phyloP scores from a whole-genome alignment of 2,113 vertebrate species.

The Rhineura floridana region DNA sequence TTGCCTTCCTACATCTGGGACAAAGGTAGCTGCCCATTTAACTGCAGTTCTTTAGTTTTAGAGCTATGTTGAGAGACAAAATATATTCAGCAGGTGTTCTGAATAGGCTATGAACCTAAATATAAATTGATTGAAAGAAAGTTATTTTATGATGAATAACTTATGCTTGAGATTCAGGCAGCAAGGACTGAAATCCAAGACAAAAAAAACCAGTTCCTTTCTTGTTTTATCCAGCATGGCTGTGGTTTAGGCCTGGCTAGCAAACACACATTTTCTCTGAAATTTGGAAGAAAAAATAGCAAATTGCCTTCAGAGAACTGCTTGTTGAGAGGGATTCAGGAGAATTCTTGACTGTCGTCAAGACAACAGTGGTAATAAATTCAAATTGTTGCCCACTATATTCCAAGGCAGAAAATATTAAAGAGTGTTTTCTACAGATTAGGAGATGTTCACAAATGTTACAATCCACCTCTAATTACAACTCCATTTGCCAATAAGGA shows the following conservation, averaged over 20 bases:
- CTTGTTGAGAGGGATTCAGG: conserved; percentile 38
- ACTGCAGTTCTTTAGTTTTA: not conserved
- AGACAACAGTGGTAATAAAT: conserved; percentile 38
- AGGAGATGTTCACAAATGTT: conserved; percentile 61
- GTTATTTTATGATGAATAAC: not conserved
- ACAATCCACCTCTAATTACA: conserved; percentile 69
- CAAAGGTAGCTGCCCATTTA: not conserved
- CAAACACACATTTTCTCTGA: conserved; percentile 4
- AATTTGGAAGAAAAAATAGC: conserved; percentile 30
- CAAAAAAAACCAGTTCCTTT: not conserved
- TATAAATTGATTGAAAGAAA: not conserved
- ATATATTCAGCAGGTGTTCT: conserved; percentile 32
- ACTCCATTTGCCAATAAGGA: conserved; percentile 57
- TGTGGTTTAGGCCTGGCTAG: not conserved
- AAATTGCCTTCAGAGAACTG: conserved; percentile 51
- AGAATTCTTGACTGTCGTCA: conserved; percentile 54
- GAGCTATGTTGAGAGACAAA: not conserved
- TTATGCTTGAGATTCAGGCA: not conserved
- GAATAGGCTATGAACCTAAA: conserved; percentile 8
- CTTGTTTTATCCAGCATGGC: accelerated
- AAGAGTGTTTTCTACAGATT: conserved; percentile 56
- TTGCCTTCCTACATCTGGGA: not conserved
- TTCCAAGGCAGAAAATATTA: conserved; percentile 46
- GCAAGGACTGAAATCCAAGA: not conserved
- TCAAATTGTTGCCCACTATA: conserved; percentile 64